Evolutionary conservation across 2,888 invertebrate species (phyloP), one percentile per base, ranked within the genome.

Genomic region (Ditula angustiorana): DNA sequence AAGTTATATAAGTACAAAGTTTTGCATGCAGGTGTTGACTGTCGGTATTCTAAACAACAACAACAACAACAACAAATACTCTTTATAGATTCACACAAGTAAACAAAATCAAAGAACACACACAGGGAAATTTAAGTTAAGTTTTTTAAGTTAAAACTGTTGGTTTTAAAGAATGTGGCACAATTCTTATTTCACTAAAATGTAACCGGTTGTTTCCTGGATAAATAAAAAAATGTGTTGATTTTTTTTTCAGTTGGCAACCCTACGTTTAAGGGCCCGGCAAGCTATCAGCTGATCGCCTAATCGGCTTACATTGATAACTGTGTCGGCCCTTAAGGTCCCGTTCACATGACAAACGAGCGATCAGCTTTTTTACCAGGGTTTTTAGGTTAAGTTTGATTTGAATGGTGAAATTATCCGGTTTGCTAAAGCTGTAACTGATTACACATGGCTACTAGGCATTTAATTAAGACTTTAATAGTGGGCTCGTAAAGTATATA

Each of bases 291-390:
- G 74, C 71, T 72, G 70, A 73, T 73, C 71, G 67, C 49, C 65
- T 73, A 71, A 74, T 72, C 72, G 59, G 70, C 72, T 71, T 70
- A 73, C 61, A 61, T 65, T 65, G 71, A 67, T 72, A 73, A 70
- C 69, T 69, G 69, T 71, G 67, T 64, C 58, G 66, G 58, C 59
- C 60, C 58, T 63, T 67, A 67, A 65, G 61, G 63, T 53, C 33
- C 50, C 61, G 66, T 57, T 56, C 50, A 33, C 56, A 61, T 44
- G 61, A 61, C 59, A 61, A 66, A 61, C 49, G 52, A 46, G 44
- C 59, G 47, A 56, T 56, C 49, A 49, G 44, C 50, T 61, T 24
- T 60, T 61, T 50, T 50, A 61, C 35, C 46, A 59, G 28, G 64
- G 64, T 64, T 64, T 64, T 64, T 59, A 37, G 64, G 64, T 64